A percentile compares a stretch with the other conserved stretches of the same genome.
Evolutionary conservation across 2,113 vertebrate genomes (phyloP).

Genomic region (Neogale vison): DNA sequence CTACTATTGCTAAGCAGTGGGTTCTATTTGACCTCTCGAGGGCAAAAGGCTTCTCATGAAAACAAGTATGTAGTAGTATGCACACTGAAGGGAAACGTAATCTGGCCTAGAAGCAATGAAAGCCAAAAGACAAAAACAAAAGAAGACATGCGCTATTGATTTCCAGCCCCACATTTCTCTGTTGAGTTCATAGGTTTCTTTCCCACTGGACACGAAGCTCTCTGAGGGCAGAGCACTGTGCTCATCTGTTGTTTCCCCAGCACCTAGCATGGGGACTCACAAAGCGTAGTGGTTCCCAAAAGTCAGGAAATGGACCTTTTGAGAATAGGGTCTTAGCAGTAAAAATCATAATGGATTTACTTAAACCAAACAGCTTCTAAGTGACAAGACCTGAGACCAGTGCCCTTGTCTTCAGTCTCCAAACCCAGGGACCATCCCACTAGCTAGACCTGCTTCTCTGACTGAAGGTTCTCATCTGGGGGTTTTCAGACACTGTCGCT

Average conservation of each 20-base stretch:
- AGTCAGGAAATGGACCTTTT: slow-evolving; percentile 5
- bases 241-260: neutral
- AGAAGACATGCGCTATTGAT: neutral
- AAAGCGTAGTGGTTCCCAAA: neutral
- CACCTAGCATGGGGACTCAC: neutral
- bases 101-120: neutral
- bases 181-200: neutral
- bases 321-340: neutral
- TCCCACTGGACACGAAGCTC: neutral
- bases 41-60: slow-evolving; percentile 13
- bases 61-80: neutral
- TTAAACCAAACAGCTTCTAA: neutral
- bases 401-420: neutral
- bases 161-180: neutral
- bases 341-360: neutral
- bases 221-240: too few species aligned
- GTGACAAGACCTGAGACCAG: neutral
- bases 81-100: neutral
- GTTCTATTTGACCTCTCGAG: slow-evolving; percentile 78
- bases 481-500: neutral
- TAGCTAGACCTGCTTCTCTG: neutral
- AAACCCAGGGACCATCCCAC: neutral
- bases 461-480: neutral
- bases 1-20: slow-evolving; percentile 88
- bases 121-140: neutral